These are phyloP conservation scores for Homarus americanus DNA, from an alignment of 1,140 invertebrate species.

Conservation along the genomic window DNA sequence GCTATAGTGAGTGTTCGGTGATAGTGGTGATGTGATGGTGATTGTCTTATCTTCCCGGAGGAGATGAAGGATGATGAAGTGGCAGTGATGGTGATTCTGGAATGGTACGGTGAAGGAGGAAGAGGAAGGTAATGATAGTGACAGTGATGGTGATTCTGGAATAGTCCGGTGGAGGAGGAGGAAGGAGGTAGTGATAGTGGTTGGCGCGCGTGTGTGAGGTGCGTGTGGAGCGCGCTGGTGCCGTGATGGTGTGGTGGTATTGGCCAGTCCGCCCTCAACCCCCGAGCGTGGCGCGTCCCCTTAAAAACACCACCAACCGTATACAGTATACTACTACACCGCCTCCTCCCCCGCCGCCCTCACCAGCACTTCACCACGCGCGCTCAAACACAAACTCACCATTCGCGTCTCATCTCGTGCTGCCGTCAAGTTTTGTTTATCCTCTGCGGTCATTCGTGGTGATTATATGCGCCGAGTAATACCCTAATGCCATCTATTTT, in stretches of 20 bases:
- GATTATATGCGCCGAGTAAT: background rate
- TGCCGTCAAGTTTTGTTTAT: too few relatives aligned
- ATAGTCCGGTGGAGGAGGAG: background rate
- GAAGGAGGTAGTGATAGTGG: constrained; percentile 5
- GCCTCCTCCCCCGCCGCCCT: background rate
- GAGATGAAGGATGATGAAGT: too few relatives aligned
- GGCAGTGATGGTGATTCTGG: too few relatives aligned
- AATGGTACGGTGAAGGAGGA: too few relatives aligned
- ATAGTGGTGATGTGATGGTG: too few relatives aligned
- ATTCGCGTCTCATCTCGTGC: background rate
- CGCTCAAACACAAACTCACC: background rate
- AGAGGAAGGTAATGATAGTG: too few relatives aligned
- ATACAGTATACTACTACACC: background rate
- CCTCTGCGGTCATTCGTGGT: background rate
- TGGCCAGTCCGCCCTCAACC: constrained; percentile 17
- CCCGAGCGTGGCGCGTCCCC: background rate
- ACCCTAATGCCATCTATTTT: too few relatives aligned
- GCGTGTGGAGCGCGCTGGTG: background rate
- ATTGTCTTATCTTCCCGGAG: too few relatives aligned
- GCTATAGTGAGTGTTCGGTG: too few relatives aligned
- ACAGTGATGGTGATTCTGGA: background rate
- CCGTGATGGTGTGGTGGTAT: background rate
- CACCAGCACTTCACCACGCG: background rate
- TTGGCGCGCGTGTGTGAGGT: background rate
- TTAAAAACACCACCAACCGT: background rate